phyloP scores from a whole-genome alignment of 1,140 invertebrate species.

The Protaetia brevitarsis region DNA sequence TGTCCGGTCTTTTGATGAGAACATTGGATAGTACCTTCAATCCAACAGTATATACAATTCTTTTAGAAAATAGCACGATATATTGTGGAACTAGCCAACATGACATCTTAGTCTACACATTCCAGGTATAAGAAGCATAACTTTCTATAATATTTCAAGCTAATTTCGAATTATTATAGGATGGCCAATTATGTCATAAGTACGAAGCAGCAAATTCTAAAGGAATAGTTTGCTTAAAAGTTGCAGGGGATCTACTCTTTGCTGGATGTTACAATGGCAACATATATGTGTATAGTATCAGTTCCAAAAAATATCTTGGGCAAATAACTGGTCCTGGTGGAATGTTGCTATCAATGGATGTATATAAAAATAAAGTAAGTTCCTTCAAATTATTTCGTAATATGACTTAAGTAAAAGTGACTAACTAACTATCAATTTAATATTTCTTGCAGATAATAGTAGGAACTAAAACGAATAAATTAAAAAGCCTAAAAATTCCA shows the following conservation, averaged over 20 bases:
- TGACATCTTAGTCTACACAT: conserved; percentile 42
- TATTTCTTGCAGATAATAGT: conserved; percentile 36
- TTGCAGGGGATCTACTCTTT: conserved; percentile 52
- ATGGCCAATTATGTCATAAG: conserved; percentile 50
- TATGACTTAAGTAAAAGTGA: conserved; percentile 6
- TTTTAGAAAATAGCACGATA: conserved; percentile 38
- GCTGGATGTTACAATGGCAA: conserved; percentile 58
- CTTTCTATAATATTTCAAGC: background rate
- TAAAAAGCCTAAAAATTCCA: conserved; percentile 33
- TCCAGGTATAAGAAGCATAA: conserved; percentile 35
- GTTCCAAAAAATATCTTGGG: conserved; percentile 46
- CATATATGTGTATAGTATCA: conserved; percentile 54
- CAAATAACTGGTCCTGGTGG: conserved; percentile 54
- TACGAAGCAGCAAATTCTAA: conserved; percentile 49
- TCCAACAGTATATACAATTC: conserved; percentile 41
- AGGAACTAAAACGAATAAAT: conserved; percentile 37
- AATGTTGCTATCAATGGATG: conserved; percentile 55
- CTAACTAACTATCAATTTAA: background rate
- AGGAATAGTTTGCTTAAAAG: conserved; percentile 55
- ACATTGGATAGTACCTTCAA: conserved; percentile 29
- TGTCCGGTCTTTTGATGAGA: conserved; percentile 52
- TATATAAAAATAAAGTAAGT: conserved; percentile 52
- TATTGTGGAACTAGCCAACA: conserved; percentile 44
- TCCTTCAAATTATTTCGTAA: background rate
- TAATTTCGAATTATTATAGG: conserved; percentile 41